Evolutionary conservation across 2,888 invertebrate species (phyloP), one percentile per base, ranked within the genome.

Genomic region (Eledona agricola): DNA sequence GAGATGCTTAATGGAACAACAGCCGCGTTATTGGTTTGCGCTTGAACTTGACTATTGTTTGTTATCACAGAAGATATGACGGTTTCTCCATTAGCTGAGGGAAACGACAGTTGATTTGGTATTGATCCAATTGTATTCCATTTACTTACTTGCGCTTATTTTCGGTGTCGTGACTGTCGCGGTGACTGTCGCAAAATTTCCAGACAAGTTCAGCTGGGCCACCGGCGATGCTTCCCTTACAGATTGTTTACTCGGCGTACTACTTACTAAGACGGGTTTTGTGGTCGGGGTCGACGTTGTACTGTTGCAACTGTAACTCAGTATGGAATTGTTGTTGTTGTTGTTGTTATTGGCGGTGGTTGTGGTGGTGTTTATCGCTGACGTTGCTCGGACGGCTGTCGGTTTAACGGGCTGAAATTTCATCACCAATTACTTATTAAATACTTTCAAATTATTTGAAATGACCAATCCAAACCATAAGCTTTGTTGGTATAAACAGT

Each of bases 351-450:
- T n/a, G n/a, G n/a, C n/a, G n/a, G n/a, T n/a, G n/a, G n/a, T n/a
- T n/a, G n/a, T n/a, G 73, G 78, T 80, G 72, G 74, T 80, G 72
- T 79, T 80, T 70, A 78, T 69, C 58, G 75, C 57, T 32, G 62
- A 56, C 54, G 67, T 65, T 47, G 87, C 87, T 77, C 86, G 84
- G 67, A 93, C 86, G 63, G 93, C 89, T 73, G 88, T 88, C 58
- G 93, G 93, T 80, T 93, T 93, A 64, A 93, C 87, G 76, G 89
- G 90, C 89, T 91, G 80, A 67, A 83, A 78, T 61, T n/a, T n/a
- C n/a, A n/a, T n/a, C n/a, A n/a, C n/a, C n/a, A n/a, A n/a, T n/a
- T n/a, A n/a, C n/a, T n/a, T n/a, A n/a, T n/a, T n/a, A n/a, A n/a
- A n/a, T n/a, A n/a, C n/a, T n/a, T n/a, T n/a, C n/a, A n/a, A n/a